A percentile compares a stretch with the other conserved stretches of the same genome.
Conservation (phyloP, 2,797 vertebrate genomes). For the Micromesistius poutassou region DNA sequence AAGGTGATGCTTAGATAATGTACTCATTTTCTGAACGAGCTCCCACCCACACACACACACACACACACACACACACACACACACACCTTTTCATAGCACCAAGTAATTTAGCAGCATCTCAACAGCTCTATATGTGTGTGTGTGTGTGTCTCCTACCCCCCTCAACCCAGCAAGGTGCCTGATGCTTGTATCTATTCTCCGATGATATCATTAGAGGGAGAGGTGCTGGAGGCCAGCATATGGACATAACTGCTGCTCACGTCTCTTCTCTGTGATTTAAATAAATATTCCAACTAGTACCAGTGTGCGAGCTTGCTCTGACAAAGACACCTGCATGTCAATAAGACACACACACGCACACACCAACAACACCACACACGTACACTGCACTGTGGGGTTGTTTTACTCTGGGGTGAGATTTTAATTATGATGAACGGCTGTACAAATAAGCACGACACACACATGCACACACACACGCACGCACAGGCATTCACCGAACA, state of each 20-base stretch:
- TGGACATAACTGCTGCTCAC: slow-evolving; percentile 55
- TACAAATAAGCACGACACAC: not conserved
- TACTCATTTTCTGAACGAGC: not conserved
- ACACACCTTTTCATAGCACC: not conserved
- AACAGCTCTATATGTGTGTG: not conserved
- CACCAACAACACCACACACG: not conserved
- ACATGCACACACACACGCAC: not conserved
- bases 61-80: not conserved
- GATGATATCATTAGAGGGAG: slow-evolving; percentile 57
- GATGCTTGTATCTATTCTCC: slow-evolving; percentile 59
- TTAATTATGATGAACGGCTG: not conserved
- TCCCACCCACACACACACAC: not conserved
- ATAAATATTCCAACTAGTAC: slow-evolving; percentile 32
- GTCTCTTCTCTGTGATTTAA: slow-evolving; percentile 53
- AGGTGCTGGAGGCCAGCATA: slow-evolving; percentile 59
- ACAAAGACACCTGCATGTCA: not conserved
- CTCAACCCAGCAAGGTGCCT: slow-evolving; percentile 20
- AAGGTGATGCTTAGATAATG: not conserved
- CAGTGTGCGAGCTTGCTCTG: not conserved
- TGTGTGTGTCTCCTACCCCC: slow-evolving; percentile 1
- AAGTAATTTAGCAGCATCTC: not conserved
- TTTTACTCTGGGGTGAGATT: not conserved
- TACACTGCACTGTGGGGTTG: not conserved
- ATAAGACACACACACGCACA: not conserved
- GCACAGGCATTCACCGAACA: not conserved